phyloP scores from a whole-genome alignment of 2,797 vertebrate species.

The Bradypodion pumilum region DNA sequence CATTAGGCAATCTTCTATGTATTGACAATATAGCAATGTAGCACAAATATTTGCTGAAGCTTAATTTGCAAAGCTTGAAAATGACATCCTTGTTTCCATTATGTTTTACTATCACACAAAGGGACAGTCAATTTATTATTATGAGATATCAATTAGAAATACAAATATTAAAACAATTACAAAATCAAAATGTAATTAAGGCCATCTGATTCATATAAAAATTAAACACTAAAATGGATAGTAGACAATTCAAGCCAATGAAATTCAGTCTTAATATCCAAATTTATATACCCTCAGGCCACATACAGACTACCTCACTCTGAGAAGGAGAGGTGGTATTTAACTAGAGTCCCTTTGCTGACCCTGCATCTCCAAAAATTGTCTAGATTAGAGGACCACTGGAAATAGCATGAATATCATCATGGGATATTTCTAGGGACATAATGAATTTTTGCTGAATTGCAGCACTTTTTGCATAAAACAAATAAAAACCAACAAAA shows the following conservation, averaged over 20 bases:
- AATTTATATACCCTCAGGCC: background rate
- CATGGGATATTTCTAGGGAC: background rate
- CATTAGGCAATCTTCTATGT: too few relatives aligned
- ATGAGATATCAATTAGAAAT: background rate
- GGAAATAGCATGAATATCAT: background rate
- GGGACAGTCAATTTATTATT: background rate
- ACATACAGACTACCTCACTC: background rate
- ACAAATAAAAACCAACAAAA: too few relatives aligned
- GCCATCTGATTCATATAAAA: background rate
- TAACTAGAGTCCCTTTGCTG: background rate
- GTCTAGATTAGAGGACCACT: background rate
- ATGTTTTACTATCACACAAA: background rate
- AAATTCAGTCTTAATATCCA: background rate
- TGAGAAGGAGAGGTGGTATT: background rate
- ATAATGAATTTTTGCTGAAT: background rate
- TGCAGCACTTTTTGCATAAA: background rate
- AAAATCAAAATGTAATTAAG: background rate
- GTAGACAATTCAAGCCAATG: background rate
- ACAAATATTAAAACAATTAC: background rate
- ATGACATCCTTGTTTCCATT: background rate
- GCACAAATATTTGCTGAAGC: background rate
- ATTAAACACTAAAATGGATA: background rate
- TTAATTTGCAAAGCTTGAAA: background rate
- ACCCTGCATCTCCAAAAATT: background rate
- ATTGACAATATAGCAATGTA: background rate